Evolutionary conservation across 1,140 invertebrate species (phyloP).

Genomic region (Eupeodes corollae): DNA sequence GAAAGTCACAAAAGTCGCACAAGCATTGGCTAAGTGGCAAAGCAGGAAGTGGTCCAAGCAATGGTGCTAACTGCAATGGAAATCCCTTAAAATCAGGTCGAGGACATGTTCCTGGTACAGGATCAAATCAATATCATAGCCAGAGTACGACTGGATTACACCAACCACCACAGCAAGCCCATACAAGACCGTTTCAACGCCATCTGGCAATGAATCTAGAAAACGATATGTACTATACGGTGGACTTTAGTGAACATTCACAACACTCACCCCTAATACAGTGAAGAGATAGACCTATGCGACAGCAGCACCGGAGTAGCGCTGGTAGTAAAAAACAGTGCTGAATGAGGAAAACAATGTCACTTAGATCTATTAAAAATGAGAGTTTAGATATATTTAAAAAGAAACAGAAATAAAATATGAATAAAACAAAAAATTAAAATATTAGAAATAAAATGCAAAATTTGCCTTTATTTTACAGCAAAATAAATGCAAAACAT

Average conservation of each 20-base stretch:
- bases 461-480: conserved; percentile 8
- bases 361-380: background rate
- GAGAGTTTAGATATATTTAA: background rate
- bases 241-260: conserved; percentile 56
- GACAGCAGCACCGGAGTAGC: background rate
- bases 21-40: conserved; percentile 37
- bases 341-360: background rate
- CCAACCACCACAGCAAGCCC: conserved; percentile 22
- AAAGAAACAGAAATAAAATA: conserved; percentile 5
- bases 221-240: conserved; percentile 58
- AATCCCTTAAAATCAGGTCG: background rate
- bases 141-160: conserved; percentile 14
- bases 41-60: conserved; percentile 19
- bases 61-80: background rate
- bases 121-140: conserved; percentile 20
- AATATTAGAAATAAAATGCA: background rate
- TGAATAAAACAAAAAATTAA: background rate
- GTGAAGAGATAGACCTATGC: conserved; percentile 29
- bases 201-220: conserved; percentile 45
- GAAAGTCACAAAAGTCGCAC: conserved; percentile 27
- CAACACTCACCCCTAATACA: conserved; percentile 58
- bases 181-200: conserved; percentile 35
- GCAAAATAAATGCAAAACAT: conserved; percentile 12
- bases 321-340: background rate
- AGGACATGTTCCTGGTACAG: conserved; percentile 11